phyloP scores from a whole-genome alignment of 2,113 vertebrate species.

The Daubentonia madagascariensis region DNA sequence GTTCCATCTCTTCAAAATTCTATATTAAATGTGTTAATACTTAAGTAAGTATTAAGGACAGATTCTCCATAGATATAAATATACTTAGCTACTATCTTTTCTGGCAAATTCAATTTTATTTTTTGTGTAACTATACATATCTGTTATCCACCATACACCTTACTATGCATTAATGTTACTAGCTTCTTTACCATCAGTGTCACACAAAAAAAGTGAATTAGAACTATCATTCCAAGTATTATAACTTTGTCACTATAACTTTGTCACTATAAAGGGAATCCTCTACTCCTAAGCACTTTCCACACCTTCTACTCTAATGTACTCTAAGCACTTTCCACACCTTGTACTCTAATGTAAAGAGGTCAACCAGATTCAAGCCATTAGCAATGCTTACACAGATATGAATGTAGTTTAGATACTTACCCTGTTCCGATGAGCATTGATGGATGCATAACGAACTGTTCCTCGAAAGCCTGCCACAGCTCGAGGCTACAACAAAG shows the following conservation, averaged over 20 bases:
- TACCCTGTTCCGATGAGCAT: conserved; percentile 98
- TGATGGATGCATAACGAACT: conserved; percentile 97
- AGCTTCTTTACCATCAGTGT: background rate
- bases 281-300: background rate
- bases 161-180: background rate
- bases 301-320: background rate
- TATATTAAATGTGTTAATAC: background rate
- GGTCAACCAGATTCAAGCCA: background rate
- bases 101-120: conserved; percentile 46
- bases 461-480: conserved; percentile 98
- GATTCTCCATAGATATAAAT: background rate
- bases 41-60: conserved; percentile 39
- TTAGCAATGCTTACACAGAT: background rate
- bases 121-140: background rate
- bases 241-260: background rate
- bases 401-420: conserved; percentile 52
- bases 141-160: background rate
- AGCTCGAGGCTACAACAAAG: conserved; percentile 90
- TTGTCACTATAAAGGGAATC: background rate
- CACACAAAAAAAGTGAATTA: background rate
- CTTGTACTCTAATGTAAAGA: background rate
- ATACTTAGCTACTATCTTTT: conserved; percentile 8
- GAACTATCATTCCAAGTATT: background rate
- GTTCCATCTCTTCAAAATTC: conserved; percentile 9
- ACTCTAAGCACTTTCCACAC: background rate